Evolutionary conservation across 2,888 invertebrate species (phyloP), one percentile per base, ranked within the genome.

Genomic region (Julus scanicus): DNA sequence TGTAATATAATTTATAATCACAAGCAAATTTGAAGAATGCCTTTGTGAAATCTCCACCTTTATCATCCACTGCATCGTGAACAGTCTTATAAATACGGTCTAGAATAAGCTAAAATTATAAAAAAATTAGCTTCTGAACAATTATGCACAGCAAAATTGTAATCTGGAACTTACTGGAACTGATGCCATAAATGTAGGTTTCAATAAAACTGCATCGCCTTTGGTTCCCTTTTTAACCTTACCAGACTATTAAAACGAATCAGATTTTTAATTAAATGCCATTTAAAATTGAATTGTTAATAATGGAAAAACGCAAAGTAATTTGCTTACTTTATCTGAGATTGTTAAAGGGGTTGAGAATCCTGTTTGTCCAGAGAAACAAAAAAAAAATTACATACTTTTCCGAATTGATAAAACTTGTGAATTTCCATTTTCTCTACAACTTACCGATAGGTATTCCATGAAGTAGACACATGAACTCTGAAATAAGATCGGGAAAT

Each of bases 81-180:
- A 99, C 97, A 90, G 96, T 97, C 93, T 99, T 99, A 91, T 98
- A 98, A 92, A 99, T 97, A 91, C 99, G 95, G 93, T 99, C 99
- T 94, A 99, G 95, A 91, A 99, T 98, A 88, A 99, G 94, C 97
- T 85, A 44, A 85, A 85, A 44, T 17, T n/a, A 71, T 29, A 8
- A 6, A 0, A 29, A 44, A 5, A 44, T 44, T 44, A 44, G 44
- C 44, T 3, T 44, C 44, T 44, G 4, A 44, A 44, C 6, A 44
- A 44, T 44, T 44, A 44, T 80, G 37, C 29, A 2, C 92, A 91
- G 11, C 9, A 80, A 37, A 37, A 88, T 88, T 88, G 88, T 53
- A 90, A 86, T 63, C 49, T 87, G 57, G 89, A 39, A 91, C 92
- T 91, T 90, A 98, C 97, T 89, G 99, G 99, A 84, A 99, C 99